Conservation (phyloP, 2,888 invertebrate genomes). For the Acleris emargana region DNA sequence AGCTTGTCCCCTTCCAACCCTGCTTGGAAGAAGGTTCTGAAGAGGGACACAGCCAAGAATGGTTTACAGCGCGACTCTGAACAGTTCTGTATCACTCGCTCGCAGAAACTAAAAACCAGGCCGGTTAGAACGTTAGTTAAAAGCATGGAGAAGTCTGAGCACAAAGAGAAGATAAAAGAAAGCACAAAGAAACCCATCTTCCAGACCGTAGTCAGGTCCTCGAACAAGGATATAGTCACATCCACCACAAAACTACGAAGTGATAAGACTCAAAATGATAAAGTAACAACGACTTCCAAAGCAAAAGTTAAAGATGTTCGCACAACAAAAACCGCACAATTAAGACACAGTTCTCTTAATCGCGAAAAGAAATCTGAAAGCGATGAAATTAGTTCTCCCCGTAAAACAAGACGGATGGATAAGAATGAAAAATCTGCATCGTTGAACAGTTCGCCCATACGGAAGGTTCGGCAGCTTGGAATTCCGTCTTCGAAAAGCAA, state of each 20-base stretch:
- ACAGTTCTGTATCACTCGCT: constrained; percentile 65
- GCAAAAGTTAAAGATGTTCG: constrained; percentile 62
- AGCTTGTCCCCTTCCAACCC: constrained; percentile 53
- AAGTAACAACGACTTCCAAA: constrained; percentile 62
- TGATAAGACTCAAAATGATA: constrained; percentile 59
- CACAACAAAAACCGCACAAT: constrained; percentile 65
- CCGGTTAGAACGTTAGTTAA: constrained; percentile 63
- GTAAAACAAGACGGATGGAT: constrained; percentile 75
- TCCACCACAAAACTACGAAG: constrained; percentile 61
- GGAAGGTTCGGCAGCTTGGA: constrained; percentile 76
- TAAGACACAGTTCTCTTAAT: constrained; percentile 74
- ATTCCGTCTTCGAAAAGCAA: constrained; percentile 61
- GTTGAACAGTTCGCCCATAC: constrained; percentile 75
- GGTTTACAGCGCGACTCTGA: constrained; percentile 55
- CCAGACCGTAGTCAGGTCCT: constrained; percentile 73
- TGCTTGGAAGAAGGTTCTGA: constrained; percentile 69
- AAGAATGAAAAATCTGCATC: constrained; percentile 76
- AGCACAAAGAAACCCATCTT: constrained; percentile 73
- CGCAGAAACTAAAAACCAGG: constrained; percentile 65
- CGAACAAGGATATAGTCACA: constrained; percentile 63
- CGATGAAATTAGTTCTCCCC: constrained; percentile 70
- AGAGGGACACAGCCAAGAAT: constrained; percentile 65
- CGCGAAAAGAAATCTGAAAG: constrained; percentile 69
- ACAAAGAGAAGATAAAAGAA: constrained; percentile 31
- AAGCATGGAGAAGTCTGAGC: constrained; percentile 70